These are phyloP conservation scores for Azorinus chamasolen DNA, from an alignment of 2,888 invertebrate genomes.

Conservation along the genomic window DNA sequence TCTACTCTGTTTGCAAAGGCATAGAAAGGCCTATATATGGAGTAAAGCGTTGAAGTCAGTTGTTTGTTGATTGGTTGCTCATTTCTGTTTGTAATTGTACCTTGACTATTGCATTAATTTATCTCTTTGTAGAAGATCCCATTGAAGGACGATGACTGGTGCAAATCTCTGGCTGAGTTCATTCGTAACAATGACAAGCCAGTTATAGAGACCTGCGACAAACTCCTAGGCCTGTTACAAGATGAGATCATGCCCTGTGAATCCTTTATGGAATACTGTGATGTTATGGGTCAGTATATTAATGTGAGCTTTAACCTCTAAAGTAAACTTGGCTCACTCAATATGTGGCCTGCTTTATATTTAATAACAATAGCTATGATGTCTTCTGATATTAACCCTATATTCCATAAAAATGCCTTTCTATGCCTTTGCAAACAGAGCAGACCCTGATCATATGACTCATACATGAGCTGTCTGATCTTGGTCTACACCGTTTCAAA, in stretches of 20 bases:
- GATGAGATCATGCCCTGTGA: slow-evolving; percentile 96
- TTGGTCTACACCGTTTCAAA: too few species aligned
- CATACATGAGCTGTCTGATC: too few species aligned
- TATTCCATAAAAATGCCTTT: background rate
- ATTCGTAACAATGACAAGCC: slow-evolving; percentile 97
- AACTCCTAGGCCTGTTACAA: slow-evolving; percentile 92
- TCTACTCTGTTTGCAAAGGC: too few species aligned
- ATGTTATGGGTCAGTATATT: slow-evolving; percentile 92
- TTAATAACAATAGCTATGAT: background rate
- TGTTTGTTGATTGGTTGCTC: too few species aligned
- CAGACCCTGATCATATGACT: too few species aligned
- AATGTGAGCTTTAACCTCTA: background rate
- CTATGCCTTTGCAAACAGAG: too few species aligned
- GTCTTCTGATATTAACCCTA: background rate
- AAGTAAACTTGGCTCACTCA: background rate
- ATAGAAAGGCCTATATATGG: too few species aligned
- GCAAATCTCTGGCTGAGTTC: slow-evolving; percentile 95
- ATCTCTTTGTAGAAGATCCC: slow-evolving; percentile 88
- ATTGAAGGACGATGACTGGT: slow-evolving; percentile 90
- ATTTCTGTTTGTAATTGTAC: too few species aligned
- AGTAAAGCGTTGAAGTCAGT: too few species aligned
- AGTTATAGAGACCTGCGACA: slow-evolving; percentile 95
- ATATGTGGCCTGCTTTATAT: background rate
- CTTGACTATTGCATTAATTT: too few species aligned
- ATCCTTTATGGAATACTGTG: slow-evolving; percentile 96